Evolutionary conservation across 2,888 invertebrate species (phyloP).

Genomic region (Scaptomyza tumidula): DNA sequence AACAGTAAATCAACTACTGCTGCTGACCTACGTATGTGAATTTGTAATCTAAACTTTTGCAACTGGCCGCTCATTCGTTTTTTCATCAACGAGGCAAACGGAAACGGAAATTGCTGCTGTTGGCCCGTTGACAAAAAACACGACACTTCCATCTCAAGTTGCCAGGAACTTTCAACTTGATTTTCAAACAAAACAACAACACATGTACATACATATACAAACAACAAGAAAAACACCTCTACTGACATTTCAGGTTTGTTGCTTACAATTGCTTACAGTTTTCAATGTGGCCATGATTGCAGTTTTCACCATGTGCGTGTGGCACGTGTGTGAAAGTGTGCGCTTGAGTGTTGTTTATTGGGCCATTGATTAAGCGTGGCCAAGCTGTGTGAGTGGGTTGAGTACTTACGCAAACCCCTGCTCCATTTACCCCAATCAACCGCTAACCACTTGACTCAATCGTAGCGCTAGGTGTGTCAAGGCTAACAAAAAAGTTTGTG

Average conservation of each 20-base stretch:
- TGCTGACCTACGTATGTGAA: constrained; percentile 65
- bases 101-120: constrained; percentile 79
- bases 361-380: constrained; percentile 74
- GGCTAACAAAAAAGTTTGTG: constrained; percentile 52
- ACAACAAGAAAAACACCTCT: constrained; percentile 1
- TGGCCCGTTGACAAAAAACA: constrained; percentile 78
- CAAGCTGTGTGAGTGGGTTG: constrained; percentile 27
- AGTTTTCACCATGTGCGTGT: constrained; percentile 22
- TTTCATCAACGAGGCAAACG: constrained; percentile 65
- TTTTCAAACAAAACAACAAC: constrained; percentile 54
- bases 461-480: constrained; percentile 27
- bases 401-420: constrained; percentile 18
- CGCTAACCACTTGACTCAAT: constrained; percentile 42
- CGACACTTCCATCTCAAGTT: constrained; percentile 77
- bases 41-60: constrained; percentile 77
- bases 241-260: constrained; percentile 58
- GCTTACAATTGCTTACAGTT: constrained; percentile 65
- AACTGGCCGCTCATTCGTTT: constrained; percentile 57
- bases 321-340: constrained; percentile 16
- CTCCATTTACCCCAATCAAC: not conserved
- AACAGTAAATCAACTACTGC: constrained; percentile 72
- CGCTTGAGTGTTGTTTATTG: constrained; percentile 52
- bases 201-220: constrained; percentile 5
- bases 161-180: constrained; percentile 74
- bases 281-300: constrained; percentile 66